These are phyloP conservation scores for Blastobasis adustella DNA, from an alignment of 2,888 invertebrate genomes.

Conservation along the genomic window DNA sequence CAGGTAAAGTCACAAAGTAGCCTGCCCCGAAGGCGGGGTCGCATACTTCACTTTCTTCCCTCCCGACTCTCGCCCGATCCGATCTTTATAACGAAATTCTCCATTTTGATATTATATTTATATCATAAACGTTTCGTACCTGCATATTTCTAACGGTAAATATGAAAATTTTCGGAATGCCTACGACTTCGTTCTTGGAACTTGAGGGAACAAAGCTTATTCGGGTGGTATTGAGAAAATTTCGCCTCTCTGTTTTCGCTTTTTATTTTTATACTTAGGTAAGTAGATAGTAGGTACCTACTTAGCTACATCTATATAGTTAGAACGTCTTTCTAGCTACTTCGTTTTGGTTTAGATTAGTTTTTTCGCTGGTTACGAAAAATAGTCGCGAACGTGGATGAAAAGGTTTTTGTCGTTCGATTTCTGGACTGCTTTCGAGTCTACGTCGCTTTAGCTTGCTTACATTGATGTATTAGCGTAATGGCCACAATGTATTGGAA, in stretches of 20 bases:
- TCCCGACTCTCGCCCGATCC: conserved; percentile 59
- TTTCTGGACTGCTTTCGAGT: too few species aligned
- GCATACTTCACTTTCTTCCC: conserved; percentile 66
- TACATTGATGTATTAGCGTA: conserved; percentile 30
- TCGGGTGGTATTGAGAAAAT: conserved; percentile 56
- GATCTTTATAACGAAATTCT: conserved; percentile 76
- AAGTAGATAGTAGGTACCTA: too few species aligned
- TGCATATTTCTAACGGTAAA: conserved; percentile 75
- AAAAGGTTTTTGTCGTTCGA: too few species aligned
- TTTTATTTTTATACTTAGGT: conserved; percentile 18
- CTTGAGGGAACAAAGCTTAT: conserved; percentile 61
- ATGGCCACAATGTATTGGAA: conserved; percentile 53
- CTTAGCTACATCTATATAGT: too few species aligned
- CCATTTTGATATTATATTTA: conserved; percentile 76
- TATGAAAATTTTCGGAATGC: conserved; percentile 74
- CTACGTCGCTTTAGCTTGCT: too few species aligned
- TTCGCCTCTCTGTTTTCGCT: conserved; percentile 23
- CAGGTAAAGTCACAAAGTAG: conserved; percentile 26
- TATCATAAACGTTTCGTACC: conserved; percentile 72
- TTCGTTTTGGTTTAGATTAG: too few species aligned
- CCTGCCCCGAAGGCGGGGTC: conserved; percentile 39
- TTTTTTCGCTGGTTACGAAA: too few species aligned
- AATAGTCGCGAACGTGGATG: too few species aligned
- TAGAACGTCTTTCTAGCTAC: too few species aligned
- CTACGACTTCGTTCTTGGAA: conserved; percentile 53